Evolutionary conservation across 2,797 vertebrate species (phyloP), one percentile per base, ranked within the genome.

Genomic region (Simalia tracyae): DNA sequence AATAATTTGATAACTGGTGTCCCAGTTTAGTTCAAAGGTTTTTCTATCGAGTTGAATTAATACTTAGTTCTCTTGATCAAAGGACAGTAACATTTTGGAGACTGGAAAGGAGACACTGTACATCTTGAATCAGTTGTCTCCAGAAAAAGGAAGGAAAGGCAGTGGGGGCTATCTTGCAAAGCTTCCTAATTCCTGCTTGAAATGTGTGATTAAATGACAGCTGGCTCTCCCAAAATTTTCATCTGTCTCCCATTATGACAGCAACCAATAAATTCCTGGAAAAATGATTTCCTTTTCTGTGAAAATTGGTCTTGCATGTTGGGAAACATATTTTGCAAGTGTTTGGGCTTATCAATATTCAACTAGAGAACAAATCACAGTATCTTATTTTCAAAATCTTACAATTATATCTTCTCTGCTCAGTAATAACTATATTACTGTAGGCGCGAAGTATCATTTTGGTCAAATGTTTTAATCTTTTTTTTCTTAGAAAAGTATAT

Each of bases 1-100:
- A 99, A 99, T 97, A 99, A 99, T 97, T 98, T 99, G 98, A 96
- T 99, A 89, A 97, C 99, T 91, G 99, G 99, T 66, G 96, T 97
- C 90, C 98, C 97, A 36, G 0, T 93, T 88, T 97, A 97, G 91
- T 92, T 60, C 28, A 88, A 85, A 92, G 92, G 86, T 56, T 11
- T 91, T 90, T 46, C 64, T 42, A 66, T 4, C 5, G 72, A 94
- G 93, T 89, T 90, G 93, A 94, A 93, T 50, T 84, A 92, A 92
- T 90, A 91, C n/a, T 90, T 90, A 89, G 24, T 94, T 93, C 92
- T 95, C 87, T 0, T 56, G 26, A 89, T 89, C 90, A 90, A 93
- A 91, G 42, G 22, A 1, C 90, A 28, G 91, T 90, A 94, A 93
- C 84, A 89, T 96, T 93, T 94, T 92, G 92, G 93, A 91, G 2